Evolutionary conservation across 2,888 invertebrate genomes (phyloP).

Genomic region (Mystacides longicornis): DNA sequence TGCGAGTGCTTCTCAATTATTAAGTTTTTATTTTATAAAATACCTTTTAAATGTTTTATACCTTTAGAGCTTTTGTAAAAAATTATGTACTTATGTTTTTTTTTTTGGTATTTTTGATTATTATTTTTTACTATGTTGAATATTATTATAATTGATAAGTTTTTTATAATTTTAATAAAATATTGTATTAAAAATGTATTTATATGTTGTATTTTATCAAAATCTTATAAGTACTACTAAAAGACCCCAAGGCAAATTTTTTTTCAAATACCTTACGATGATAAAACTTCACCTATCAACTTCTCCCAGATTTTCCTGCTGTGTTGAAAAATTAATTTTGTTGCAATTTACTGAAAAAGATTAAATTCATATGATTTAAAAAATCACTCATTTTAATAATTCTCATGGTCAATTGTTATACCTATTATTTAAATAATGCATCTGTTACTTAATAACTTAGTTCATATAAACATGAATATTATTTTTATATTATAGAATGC

Average conservation of each 20-base stretch:
- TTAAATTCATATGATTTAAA: no score
- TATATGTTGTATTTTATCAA: conserved; percentile 5
- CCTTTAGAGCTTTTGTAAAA: background rate
- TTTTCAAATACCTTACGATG: no score
- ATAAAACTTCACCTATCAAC: no score
- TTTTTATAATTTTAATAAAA: conserved; percentile 17
- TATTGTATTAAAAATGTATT: conserved; percentile 5
- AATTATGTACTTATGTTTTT: background rate
- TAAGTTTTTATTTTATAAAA: conserved; percentile 9
- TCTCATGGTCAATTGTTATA: no score
- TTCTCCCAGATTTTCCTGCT: no score
- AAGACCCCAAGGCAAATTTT: background rate
- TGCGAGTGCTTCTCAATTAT: conserved; percentile 6
- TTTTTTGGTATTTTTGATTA: conserved; percentile 12
- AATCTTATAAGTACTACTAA: background rate
- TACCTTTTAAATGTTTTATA: background rate
- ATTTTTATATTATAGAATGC: no score
- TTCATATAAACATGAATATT: no score
- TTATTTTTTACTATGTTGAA: conserved; percentile 10
- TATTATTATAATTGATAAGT: conserved; percentile 10
- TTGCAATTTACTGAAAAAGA: no score
- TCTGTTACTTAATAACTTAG: no score
- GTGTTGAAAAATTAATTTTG: no score
- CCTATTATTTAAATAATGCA: no score
- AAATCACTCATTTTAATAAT: no score